A percentile compares a stretch with the other conserved stretches of the same genome.
Conservation (phyloP, 2,113 vertebrate species). For the Cepphus grylle region DNA sequence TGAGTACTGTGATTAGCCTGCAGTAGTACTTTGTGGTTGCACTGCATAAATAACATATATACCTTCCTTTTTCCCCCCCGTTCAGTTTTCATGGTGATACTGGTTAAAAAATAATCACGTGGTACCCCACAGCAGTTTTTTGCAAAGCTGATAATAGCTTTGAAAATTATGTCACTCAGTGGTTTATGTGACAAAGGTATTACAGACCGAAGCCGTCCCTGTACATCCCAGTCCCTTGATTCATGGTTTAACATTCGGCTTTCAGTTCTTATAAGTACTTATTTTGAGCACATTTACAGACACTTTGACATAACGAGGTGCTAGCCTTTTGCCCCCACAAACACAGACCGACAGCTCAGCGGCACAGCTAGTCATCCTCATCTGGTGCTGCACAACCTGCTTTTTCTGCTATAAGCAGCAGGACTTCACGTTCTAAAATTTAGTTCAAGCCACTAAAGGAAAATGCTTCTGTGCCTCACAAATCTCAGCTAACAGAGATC, state of each 20-base stretch:
- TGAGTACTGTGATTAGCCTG: neutral
- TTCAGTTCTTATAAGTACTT: neutral
- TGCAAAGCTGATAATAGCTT: neutral
- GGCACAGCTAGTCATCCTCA: neutral
- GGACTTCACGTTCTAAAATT: neutral
- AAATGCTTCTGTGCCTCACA: neutral
- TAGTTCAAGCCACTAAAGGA: neutral
- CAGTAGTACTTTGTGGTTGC: neutral
- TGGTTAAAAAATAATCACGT: neutral
- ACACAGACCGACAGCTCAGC: neutral
- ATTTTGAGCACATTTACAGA: neutral
- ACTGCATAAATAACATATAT: neutral
- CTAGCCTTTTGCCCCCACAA: neutral
- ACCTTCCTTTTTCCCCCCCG: neutral
- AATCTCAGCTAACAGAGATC: neutral
- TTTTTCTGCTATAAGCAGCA: neutral
- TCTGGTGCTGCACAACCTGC: rapidly evolving
- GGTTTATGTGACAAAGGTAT: neutral
- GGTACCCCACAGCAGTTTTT: neutral
- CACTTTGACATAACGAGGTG: neutral
- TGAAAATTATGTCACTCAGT: neutral
- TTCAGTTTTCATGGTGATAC: neutral
- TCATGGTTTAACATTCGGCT: neutral
- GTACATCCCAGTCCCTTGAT: neutral
- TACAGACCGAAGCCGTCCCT: neutral